Percentiles rank a stretch among this genome's conserved stretches.
phyloP scores from a whole-genome alignment of 2,888 invertebrate species.

The Agonopterix heracliana region DNA sequence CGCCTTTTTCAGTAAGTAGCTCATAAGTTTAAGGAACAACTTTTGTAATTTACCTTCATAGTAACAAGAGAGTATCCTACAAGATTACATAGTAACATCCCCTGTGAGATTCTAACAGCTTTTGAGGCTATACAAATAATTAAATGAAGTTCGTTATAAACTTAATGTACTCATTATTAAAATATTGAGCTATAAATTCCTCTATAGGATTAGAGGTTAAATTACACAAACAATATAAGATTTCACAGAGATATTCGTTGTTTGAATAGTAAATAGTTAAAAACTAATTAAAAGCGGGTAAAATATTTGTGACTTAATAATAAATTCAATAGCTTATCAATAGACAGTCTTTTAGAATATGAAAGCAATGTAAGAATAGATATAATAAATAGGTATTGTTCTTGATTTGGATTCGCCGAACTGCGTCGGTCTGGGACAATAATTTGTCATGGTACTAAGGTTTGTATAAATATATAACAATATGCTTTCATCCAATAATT shows the following conservation, averaged over 20 bases:
- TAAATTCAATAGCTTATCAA: constrained; percentile 68
- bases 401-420: constrained; percentile 2
- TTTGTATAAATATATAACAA: no score
- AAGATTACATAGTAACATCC: not conserved
- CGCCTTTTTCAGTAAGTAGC: not conserved
- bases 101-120: constrained; percentile 31
- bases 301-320: constrained; percentile 71
- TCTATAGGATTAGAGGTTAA: constrained; percentile 20
- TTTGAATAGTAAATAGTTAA: constrained; percentile 50
- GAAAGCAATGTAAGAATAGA: constrained; percentile 27
- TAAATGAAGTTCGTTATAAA: not conserved
- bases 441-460: no score
- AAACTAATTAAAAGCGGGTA: constrained; percentile 54
- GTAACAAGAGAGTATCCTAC: not conserved
- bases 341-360: constrained; percentile 73
- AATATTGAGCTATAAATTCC: constrained; percentile 32
- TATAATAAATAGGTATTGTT: not conserved
- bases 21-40: constrained; percentile 4
- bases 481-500: no score
- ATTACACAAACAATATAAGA: constrained; percentile 24
- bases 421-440: not conserved
- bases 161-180: constrained; percentile 12
- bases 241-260: constrained; percentile 69
- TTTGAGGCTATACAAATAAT: constrained; percentile 1
- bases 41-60: not conserved